Base-by-base conservation (phyloP, 1,140 invertebrate genomes). In the Ylistrum balloti region DNA sequence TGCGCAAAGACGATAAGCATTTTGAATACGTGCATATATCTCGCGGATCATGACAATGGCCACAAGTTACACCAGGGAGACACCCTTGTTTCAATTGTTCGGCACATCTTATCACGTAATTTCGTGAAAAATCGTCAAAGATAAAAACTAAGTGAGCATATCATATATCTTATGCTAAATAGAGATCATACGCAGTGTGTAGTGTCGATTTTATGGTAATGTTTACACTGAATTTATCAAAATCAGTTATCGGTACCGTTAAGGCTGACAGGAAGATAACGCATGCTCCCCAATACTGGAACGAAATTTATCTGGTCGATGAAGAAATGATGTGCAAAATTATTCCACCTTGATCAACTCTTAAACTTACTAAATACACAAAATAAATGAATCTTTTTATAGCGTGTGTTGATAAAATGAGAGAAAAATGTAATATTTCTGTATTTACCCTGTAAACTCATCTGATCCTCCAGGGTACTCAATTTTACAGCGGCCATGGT, bases 371-470 rank as follows among this genome's bases (percentile, higher is more conserved):
- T n/a, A 17, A 45, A 13, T 45, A 17, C 9, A 45, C 1, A 45
- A 13, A 1, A 45, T 17, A 45, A 38, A 38, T n/a, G 35, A 7
- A 13, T 38, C 5, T 38, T 7, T 38, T 38, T 38, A 9, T 15
- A 45, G 41, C 41, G 20, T 45, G 41, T 15, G 20, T 74, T 74
- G 5, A 0, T 56, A 22, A 28, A 74, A 74, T 5, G 56, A 1
- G 45, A 56, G 2, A 56, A 56, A 15, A 28, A 9, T 28, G 1
- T 11, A 74, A 74, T 9, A n/a, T 74, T 38, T 74, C 22, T 5
- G 56, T 74, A 74, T 28, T 74, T 74, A 74, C 56, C 56, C 22
- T 74, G 56, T 28, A 74, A 74, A 74, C 56, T 74, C 56, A 74
- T 74, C 5, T 74, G 56, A 11, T 74, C 56, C 56, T 74, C 56